Evolutionary conservation across 2,113 vertebrate species (phyloP).

Genomic region (Abramis brama): DNA sequence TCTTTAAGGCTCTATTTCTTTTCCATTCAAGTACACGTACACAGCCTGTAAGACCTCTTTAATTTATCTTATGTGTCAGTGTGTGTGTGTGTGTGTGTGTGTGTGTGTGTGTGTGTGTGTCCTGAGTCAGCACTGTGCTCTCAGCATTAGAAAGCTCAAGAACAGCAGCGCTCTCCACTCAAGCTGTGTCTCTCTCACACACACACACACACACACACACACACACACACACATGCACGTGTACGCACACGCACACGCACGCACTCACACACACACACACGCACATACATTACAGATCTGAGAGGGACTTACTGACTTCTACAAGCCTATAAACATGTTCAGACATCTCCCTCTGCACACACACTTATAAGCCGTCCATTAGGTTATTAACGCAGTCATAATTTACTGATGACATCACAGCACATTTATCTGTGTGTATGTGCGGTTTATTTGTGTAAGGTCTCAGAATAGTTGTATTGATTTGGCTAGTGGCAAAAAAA

Average conservation of each 20-base stretch:
- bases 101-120: slow-evolving; percentile 7
- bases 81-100: slow-evolving; percentile 6
- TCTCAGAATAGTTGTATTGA: background rate
- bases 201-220: no score
- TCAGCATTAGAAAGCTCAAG: background rate
- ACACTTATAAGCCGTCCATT: background rate
- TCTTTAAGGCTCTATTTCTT: slow-evolving; percentile 15
- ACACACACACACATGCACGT: no score
- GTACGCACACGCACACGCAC: no score
- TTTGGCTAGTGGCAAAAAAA: background rate
- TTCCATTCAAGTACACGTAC: slow-evolving; percentile 9
- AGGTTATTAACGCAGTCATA: slow-evolving; percentile 20
- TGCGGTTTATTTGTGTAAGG: background rate
- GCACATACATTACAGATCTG: slow-evolving; percentile 14
- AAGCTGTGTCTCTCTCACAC: background rate
- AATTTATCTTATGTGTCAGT: background rate
- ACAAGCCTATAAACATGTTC: slow-evolving; percentile 22
- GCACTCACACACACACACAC: no score
- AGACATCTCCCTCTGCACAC: slow-evolving; percentile 2
- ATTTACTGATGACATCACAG: slow-evolving; percentile 1
- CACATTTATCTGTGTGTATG: background rate
- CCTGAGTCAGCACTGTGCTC: slow-evolving; percentile 11
- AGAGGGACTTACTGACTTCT: background rate
- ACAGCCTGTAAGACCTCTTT: background rate
- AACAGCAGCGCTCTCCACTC: background rate